Evolutionary conservation across 1,140 invertebrate species (phyloP).

Genomic region (Diabrotica undecimpunctata): DNA sequence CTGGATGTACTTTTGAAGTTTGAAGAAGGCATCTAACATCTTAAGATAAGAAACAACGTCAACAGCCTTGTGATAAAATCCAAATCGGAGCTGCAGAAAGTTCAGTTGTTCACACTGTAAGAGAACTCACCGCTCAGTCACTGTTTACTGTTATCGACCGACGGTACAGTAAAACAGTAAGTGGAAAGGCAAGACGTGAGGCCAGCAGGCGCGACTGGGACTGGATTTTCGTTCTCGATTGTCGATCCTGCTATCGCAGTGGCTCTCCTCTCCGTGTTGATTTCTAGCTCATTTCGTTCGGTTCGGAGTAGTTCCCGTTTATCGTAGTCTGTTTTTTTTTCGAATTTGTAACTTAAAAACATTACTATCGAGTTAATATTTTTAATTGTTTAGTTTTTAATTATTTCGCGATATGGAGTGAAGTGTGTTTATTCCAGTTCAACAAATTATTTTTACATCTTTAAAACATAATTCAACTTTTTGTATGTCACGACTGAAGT

Average conservation of each 20-base stretch:
- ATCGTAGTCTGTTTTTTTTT: background rate
- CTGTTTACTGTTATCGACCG: constrained; percentile 1
- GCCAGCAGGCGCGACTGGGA: background rate
- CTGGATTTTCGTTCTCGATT: background rate
- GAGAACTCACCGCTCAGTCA: background rate
- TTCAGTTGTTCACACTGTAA: constrained; percentile 2
- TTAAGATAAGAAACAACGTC: background rate
- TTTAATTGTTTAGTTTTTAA: too few relatives aligned
- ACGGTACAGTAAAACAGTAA: background rate
- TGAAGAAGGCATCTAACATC: background rate
- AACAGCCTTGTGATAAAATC: background rate
- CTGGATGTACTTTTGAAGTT: background rate
- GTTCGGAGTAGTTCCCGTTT: constrained; percentile 1
- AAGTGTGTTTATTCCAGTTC: too few relatives aligned
- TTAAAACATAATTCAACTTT: too few relatives aligned
- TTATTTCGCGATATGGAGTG: too few relatives aligned
- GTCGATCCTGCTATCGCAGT: background rate
- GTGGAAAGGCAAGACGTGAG: background rate
- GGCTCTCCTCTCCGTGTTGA: background rate
- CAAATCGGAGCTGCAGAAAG: background rate
- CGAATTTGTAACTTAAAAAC: too few relatives aligned
- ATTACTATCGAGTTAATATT: too few relatives aligned
- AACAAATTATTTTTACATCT: too few relatives aligned
- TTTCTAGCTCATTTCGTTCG: background rate
- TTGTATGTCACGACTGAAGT: too few relatives aligned